These are phyloP conservation scores for Oreortyx pictus DNA, from an alignment of 2,797 vertebrate genomes.

Conservation along the genomic window DNA sequence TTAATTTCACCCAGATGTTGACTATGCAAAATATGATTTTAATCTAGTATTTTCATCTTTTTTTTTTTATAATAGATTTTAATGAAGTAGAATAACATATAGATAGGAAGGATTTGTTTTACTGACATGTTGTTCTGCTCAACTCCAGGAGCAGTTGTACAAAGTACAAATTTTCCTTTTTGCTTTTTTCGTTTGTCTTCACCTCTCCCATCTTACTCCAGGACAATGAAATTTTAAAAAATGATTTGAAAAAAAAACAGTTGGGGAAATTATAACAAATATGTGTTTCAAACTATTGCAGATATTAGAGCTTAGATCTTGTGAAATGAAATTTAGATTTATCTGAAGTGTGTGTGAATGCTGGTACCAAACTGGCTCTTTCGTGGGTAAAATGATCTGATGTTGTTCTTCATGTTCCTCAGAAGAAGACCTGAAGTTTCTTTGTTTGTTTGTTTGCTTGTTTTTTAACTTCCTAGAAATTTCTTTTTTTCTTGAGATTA, in stretches of 20 bases:
- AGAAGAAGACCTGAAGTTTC: background rate
- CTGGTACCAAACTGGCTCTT: background rate
- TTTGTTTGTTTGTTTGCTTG: no score
- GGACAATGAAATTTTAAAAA: background rate
- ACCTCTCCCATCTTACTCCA: background rate
- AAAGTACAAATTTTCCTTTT: background rate
- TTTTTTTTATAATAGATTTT: background rate
- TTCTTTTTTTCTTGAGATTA: background rate
- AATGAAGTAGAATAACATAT: background rate
- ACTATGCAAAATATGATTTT: background rate
- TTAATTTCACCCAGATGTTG: background rate
- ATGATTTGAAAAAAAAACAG: background rate
- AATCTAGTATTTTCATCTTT: no score
- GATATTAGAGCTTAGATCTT: background rate
- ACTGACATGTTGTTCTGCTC: background rate
- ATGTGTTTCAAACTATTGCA: background rate
- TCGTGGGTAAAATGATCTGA: background rate
- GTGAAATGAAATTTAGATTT: background rate
- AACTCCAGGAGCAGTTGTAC: background rate
- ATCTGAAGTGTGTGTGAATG: background rate
- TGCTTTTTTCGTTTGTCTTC: background rate
- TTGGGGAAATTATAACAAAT: background rate
- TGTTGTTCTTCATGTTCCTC: background rate
- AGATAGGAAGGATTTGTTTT: background rate
- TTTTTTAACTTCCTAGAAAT: background rate